Percentiles rank a stretch among this genome's conserved stretches.
These are phyloP conservation scores for Anoncus sp. DNA, from an alignment of 2,888 invertebrate species.

Conservation along the genomic window DNA sequence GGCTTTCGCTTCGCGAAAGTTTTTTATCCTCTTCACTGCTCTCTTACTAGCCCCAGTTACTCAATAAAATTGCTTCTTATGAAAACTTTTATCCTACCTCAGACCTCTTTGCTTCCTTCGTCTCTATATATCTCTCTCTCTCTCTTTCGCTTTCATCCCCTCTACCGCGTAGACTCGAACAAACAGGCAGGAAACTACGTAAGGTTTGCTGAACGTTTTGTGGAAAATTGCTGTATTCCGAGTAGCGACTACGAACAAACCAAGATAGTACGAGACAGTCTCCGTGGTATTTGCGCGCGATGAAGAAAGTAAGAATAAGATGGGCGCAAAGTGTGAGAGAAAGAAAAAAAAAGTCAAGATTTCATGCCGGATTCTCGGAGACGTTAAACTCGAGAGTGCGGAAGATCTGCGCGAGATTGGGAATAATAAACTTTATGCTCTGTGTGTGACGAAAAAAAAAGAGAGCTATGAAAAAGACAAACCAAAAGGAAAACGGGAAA, in stretches of 20 bases:
- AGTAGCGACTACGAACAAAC: conserved; percentile 60
- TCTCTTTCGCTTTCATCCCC: conserved; percentile 2
- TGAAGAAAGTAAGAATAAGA: background rate
- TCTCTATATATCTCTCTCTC: conserved; percentile 5
- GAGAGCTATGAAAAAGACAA: conserved; percentile 12
- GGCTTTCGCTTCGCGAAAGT: background rate
- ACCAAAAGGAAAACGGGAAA: conserved; percentile 35
- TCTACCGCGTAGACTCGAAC: conserved; percentile 53
- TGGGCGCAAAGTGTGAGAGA: background rate
- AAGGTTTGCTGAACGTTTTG: conserved; percentile 31
- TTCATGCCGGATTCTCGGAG: background rate
- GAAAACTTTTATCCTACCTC: conserved; percentile 71
- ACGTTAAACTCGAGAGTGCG: background rate
- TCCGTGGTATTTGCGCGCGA: background rate
- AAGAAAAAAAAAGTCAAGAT: conserved; percentile 11
- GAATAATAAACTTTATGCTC: background rate
- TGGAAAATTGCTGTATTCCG: conserved; percentile 73
- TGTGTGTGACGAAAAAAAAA: conserved; percentile 15
- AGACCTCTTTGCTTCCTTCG: background rate
- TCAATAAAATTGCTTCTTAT: conserved; percentile 77
- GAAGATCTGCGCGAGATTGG: conserved; percentile 13
- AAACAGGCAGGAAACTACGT: conserved; percentile 64
- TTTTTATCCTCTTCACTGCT: conserved; percentile 10
- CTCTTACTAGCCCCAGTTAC: conserved; percentile 63
- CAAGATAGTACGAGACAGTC: background rate